phyloP scores from a whole-genome alignment of 2,888 invertebrate genomes.

The Hoplodrina blanda region DNA sequence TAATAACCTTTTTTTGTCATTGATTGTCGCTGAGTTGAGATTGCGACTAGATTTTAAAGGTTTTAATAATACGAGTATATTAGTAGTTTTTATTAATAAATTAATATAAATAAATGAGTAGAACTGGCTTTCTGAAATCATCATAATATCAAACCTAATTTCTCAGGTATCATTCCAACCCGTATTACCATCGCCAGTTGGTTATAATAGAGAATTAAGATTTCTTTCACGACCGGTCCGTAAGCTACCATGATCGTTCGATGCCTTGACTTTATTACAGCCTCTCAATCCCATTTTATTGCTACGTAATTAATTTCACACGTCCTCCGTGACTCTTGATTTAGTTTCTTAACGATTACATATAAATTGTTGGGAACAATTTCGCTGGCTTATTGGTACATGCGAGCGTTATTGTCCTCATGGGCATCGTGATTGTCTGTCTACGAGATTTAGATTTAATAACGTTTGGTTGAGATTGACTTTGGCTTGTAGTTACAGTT shows the following conservation, averaged over 20 bases:
- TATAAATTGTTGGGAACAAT: slow-evolving; percentile 66
- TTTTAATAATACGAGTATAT: no score
- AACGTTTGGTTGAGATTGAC: slow-evolving; percentile 49
- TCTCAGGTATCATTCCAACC: not conserved
- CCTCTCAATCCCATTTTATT: slow-evolving; percentile 71
- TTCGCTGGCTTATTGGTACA: slow-evolving; percentile 64
- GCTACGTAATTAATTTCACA: slow-evolving; percentile 75
- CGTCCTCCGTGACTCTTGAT: slow-evolving; percentile 69
- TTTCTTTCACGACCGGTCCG: slow-evolving; percentile 59
- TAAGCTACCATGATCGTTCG: slow-evolving; percentile 65
- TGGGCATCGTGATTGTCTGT: slow-evolving; percentile 70
- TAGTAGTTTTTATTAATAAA: no score
- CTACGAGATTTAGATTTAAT: slow-evolving; percentile 70
- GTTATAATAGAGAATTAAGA: slow-evolving; percentile 61
- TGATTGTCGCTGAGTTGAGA: no score
- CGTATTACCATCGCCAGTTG: slow-evolving; percentile 16
- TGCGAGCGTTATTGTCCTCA: slow-evolving; percentile 65
- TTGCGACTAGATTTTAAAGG: no score
- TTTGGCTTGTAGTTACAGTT: slow-evolving; percentile 1
- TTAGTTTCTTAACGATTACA: slow-evolving; percentile 67
- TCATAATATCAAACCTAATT: not conserved
- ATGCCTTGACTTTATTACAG: slow-evolving; percentile 73
- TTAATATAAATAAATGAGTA: no score
- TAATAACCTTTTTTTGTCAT: no score
- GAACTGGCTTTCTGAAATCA: not conserved